Evolutionary conservation across 2,113 vertebrate species (phyloP), one percentile per base, ranked within the genome.

Genomic region (Anarhynchus alexandrinus): DNA sequence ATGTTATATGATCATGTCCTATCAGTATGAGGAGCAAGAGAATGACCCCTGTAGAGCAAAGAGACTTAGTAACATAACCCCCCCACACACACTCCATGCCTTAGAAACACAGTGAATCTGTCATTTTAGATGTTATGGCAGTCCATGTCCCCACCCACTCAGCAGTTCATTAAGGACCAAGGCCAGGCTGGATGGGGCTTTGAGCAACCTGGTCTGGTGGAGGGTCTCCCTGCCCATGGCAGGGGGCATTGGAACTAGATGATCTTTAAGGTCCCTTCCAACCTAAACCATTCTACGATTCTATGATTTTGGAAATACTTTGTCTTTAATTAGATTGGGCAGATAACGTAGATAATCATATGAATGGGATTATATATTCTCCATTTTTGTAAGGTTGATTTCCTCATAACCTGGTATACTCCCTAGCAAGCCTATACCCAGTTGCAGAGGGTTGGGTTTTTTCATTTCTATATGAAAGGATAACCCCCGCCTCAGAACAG

Each of bases 391-490:
- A 49, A 65, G 14, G 11, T 2, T 87, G 11, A 34, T 85, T 82
- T 82, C 29, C 18, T 38, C 17, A 14, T 62, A 43, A n/a, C 3
- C 6, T n/a, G 25, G 3, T 71, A 11, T 49, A 42, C 18, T 61
- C 18, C 40, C 49, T 43, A 42, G 4, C 8, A 36, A 55, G 29
- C 29, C 38, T 69, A 15, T 43, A 78, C 42, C 45, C 30, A 30
- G 2, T 11, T 69, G 22, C 29, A 73, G n/a, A 55, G 17, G 12
- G 6, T 3, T 52, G 11, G 0, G 0, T 34, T 45, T 66, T 77
- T 52, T 30, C 2, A 17, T 89, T 84, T 61, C 34, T 23, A 0
- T 30, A 52, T 17, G 58, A 87, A 69, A 52, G 4, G 2, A 30
- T 67, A 52, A 58, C 19, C 0, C 51, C 19, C 3, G 9, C 25